Evolutionary conservation across 2,113 vertebrate genomes (phyloP).

Genomic region (Mustela nigripes): DNA sequence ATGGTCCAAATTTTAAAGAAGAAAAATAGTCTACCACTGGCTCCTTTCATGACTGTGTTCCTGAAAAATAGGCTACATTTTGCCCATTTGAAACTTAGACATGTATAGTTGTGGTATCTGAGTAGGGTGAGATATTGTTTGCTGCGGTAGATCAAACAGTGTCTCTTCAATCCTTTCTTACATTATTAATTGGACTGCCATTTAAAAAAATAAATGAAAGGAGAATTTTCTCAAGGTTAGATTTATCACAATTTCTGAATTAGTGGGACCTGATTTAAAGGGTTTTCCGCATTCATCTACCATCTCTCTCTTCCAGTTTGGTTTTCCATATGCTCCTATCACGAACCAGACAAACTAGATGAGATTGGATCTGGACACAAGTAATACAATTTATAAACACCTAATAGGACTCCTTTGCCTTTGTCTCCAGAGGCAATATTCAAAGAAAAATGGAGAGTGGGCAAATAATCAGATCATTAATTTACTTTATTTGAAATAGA

Average conservation of each 20-base stretch:
- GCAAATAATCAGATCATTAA: conserved; percentile 20
- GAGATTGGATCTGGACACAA: not conserved
- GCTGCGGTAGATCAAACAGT: not conserved
- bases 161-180: not conserved
- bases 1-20: not conserved
- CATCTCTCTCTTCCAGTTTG: not conserved
- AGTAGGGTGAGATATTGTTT: not conserved
- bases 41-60: not conserved
- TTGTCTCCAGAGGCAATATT: not conserved
- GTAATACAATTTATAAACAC: not conserved
- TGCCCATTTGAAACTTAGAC: conserved; percentile 1
- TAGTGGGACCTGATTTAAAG: not conserved
- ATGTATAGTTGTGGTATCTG: not conserved
- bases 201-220: conserved; percentile 5
- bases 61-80: not conserved
- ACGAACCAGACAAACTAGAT: not conserved
- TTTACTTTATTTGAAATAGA: conserved; percentile 47
- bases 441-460: conserved; percentile 33
- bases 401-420: not conserved
- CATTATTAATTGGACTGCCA: conserved; percentile 36
- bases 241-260: conserved; percentile 44
- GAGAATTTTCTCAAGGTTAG: not conserved
- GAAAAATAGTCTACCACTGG: not conserved
- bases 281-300: not conserved
- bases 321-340: not conserved